Percentiles rank a stretch among this genome's conserved stretches.
Evolutionary conservation across 2,888 invertebrate species (phyloP).

Genomic region (Thysanoteuthis rhombus): DNA sequence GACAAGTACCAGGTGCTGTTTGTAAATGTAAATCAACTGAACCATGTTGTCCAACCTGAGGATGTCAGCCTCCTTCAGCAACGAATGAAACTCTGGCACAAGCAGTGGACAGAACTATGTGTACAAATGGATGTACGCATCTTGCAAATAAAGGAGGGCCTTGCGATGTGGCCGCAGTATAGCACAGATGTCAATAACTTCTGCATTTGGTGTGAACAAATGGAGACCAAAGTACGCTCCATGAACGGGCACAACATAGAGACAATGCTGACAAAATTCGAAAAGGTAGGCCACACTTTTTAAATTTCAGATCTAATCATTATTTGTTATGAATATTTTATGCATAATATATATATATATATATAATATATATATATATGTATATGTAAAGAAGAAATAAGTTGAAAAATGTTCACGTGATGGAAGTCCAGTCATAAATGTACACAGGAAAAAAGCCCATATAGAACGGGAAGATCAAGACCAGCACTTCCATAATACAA

Average conservation of each 20-base stretch:
- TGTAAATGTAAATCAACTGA: constrained; percentile 51
- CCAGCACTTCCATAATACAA: no score
- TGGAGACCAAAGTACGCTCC: constrained; percentile 57
- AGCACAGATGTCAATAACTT: constrained; percentile 51
- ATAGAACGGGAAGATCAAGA: no score
- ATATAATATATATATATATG: no score
- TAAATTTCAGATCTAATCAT: not conserved
- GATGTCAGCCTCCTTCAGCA: constrained; percentile 63
- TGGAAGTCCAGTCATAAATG: no score
- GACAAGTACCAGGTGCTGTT: constrained; percentile 54
- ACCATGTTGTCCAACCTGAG: constrained; percentile 54
- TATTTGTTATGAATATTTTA: no score
- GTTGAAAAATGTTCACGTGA: no score
- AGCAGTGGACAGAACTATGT: constrained; percentile 64
- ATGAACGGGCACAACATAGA: constrained; percentile 62
- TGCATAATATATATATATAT: constrained; percentile 22
- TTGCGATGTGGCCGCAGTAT: constrained; percentile 57
- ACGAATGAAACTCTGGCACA: constrained; percentile 61
- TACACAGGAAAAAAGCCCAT: no score
- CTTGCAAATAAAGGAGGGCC: constrained; percentile 53
- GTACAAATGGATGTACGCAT: constrained; percentile 54
- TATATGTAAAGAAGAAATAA: no score
- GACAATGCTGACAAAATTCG: constrained; percentile 59
- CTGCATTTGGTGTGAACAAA: constrained; percentile 56
- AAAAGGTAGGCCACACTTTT: constrained; percentile 50